Conservation (phyloP, 2,113 vertebrate genomes). For the Melanocharis versteri region DNA sequence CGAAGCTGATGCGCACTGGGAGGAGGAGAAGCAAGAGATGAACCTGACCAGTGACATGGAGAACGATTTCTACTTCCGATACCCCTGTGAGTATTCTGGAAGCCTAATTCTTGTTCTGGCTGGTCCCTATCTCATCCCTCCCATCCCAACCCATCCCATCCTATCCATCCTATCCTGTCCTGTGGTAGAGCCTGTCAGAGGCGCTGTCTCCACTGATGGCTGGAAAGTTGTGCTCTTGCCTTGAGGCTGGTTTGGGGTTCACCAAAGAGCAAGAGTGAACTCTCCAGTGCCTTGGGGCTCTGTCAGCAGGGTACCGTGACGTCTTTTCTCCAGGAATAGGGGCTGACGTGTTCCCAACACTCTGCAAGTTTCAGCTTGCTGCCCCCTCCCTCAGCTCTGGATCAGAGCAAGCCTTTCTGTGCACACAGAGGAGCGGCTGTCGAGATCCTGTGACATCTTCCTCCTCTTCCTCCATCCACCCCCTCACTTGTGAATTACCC, state of each 20-base stretch:
- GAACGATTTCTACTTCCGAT: slow-evolving; percentile 97
- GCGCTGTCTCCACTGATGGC: accelerated
- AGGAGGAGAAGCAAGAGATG: background rate
- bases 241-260: background rate
- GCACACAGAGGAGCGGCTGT: slow-evolving; percentile 15
- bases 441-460: slow-evolving; percentile 51
- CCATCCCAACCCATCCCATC: background rate
- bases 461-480: slow-evolving; percentile 32
- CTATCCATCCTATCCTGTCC: background rate
- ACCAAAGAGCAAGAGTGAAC: background rate
- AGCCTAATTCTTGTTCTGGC: background rate
- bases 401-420: slow-evolving; percentile 18
- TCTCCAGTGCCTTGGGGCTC: background rate
- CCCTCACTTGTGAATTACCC: slow-evolving; percentile 34
- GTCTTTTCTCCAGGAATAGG: slow-evolving; percentile 31
- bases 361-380: background rate
- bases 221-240: background rate
- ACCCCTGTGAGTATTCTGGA: slow-evolving; percentile 88
- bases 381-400: background rate
- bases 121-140: background rate
- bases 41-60: slow-evolving; percentile 84
- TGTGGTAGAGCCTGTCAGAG: background rate
- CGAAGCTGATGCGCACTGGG: slow-evolving; percentile 79
- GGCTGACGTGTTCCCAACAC: background rate
- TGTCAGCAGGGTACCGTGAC: background rate